These are phyloP conservation scores for Perithous albicinctus DNA, from an alignment of 2,888 invertebrate species.

Conservation along the genomic window DNA sequence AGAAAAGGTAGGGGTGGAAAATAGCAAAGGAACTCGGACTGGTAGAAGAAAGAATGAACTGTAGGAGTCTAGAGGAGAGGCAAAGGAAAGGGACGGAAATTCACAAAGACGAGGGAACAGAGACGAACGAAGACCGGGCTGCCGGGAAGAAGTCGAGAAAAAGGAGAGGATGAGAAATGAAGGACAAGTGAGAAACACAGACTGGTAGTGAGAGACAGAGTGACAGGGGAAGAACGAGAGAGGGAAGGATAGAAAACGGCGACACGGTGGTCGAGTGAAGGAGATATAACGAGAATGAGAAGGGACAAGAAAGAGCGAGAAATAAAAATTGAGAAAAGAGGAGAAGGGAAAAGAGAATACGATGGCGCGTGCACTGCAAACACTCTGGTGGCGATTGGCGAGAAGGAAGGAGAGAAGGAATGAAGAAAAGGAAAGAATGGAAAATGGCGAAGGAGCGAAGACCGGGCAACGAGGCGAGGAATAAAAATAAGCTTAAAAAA, in stretches of 20 bases:
- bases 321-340: conserved; percentile 26
- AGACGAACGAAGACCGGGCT: conserved; percentile 1
- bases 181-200: conserved; percentile 1
- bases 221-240: background rate
- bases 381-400: background rate
- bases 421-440: conserved; percentile 25
- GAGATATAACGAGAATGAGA: conserved; percentile 12
- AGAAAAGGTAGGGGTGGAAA: no score
- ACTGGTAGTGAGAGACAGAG: conserved; percentile 18
- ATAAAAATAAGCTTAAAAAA: conserved; percentile 26
- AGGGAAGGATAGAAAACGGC: background rate
- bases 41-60: conserved; percentile 49
- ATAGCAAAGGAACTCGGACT: no score
- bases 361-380: background rate
- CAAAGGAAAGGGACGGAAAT: conserved; percentile 61
- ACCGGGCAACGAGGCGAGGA: conserved; percentile 38
- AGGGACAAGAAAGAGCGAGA: conserved; percentile 30
- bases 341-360: conserved; percentile 12
- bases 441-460: conserved; percentile 34
- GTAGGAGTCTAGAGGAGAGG: conserved; percentile 53
- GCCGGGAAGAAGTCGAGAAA: conserved; percentile 43
- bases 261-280: conserved; percentile 8
- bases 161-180: conserved; percentile 29
- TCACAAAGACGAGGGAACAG: conserved; percentile 52
- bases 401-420: conserved; percentile 16